Conservation (phyloP, 2,113 vertebrate species). For the Hyperopisus bebe region DNA sequence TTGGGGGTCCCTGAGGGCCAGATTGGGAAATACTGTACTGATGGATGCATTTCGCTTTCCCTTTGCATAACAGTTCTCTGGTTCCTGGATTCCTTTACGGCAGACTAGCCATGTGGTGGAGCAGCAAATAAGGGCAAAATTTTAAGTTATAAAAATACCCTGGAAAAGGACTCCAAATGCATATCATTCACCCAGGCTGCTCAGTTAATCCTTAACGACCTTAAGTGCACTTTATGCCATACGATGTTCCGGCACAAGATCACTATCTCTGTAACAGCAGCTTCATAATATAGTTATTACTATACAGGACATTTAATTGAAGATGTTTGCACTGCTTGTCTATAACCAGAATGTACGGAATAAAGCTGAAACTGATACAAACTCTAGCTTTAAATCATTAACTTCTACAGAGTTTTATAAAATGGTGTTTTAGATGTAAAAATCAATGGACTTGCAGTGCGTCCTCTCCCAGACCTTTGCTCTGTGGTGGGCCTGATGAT, state of each 20-base stretch:
- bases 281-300: not conserved
- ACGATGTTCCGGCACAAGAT: not conserved
- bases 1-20: not conserved
- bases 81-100: not conserved
- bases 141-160: not conserved
- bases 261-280: not conserved
- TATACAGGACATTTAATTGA: not conserved
- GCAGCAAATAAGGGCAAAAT: not conserved
- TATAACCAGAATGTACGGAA: not conserved
- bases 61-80: not conserved
- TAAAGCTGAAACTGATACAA: not conserved
- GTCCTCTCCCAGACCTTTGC: slow-evolving; percentile 21
- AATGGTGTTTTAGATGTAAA: not conserved
- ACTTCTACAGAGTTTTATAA: not conserved
- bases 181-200: not conserved
- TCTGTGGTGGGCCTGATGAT: slow-evolving; percentile 28
- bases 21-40: not conserved
- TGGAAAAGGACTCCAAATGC: not conserved
- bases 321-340: not conserved
- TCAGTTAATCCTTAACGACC: not conserved
- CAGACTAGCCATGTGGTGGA: not conserved
- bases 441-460: not conserved
- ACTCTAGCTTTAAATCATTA: not conserved
- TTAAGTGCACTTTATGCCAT: not conserved
- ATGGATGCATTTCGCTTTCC: not conserved